A percentile compares a stretch with the other conserved stretches of the same genome.
These are phyloP conservation scores for Sesamia nonagrioides DNA, from an alignment of 1,140 invertebrate species.

Conservation along the genomic window DNA sequence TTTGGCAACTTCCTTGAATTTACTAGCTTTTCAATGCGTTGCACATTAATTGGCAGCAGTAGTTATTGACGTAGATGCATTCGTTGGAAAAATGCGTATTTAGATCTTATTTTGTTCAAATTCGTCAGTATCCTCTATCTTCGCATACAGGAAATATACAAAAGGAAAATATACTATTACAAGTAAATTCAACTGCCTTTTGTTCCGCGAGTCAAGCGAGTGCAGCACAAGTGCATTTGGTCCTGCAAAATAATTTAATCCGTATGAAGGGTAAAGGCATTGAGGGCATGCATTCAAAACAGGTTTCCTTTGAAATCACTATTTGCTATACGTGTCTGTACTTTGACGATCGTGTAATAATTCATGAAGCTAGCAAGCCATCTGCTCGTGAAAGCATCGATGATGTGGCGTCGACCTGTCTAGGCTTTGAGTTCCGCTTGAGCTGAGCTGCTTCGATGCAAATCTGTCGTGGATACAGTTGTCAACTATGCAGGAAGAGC, in stretches of 20 bases:
- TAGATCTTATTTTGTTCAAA: background rate
- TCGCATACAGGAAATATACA: background rate
- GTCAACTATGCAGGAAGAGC: slow-evolving; percentile 25
- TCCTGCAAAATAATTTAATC: slow-evolving; percentile 40
- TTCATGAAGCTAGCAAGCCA: slow-evolving; percentile 31
- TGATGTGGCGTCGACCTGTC: slow-evolving; percentile 33
- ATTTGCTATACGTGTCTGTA: slow-evolving; percentile 40
- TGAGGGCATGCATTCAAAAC: slow-evolving; percentile 42
- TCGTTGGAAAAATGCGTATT: background rate
- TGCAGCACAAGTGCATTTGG: slow-evolving; percentile 26
- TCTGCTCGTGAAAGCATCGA: slow-evolving; percentile 40
- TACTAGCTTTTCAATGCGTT: slow-evolving; percentile 17
- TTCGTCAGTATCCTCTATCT: background rate
- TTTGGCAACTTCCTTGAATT: slow-evolving; percentile 44
- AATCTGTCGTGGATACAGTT: slow-evolving; percentile 29
- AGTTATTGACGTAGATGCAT: slow-evolving; percentile 15
- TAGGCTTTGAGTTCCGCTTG: slow-evolving; percentile 32
- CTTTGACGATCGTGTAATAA: slow-evolving; percentile 39
- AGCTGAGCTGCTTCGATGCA: slow-evolving; percentile 32
- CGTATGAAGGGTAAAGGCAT: slow-evolving; percentile 32
- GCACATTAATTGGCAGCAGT: background rate
- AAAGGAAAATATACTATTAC: slow-evolving; percentile 7
- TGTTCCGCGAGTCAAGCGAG: slow-evolving; percentile 52
- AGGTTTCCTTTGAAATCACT: slow-evolving; percentile 39
- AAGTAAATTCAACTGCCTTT: slow-evolving; percentile 45